phyloP scores from a whole-genome alignment of 2,797 vertebrate genomes.

The Mormyrops attenuatus region DNA sequence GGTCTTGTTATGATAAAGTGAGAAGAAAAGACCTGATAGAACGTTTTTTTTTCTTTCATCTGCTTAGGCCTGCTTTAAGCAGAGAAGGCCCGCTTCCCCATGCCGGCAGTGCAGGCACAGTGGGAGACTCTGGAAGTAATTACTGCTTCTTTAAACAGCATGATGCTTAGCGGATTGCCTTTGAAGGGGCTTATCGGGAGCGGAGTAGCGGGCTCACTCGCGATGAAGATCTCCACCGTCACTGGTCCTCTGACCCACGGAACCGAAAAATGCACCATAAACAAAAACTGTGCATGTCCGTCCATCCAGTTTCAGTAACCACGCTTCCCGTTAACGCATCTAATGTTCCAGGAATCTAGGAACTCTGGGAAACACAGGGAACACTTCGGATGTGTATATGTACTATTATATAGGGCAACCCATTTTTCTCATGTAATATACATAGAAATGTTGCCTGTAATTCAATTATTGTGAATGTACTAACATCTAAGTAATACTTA shows the following conservation, averaged over 20 bases:
- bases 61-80: constrained; percentile 48
- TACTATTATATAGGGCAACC: not conserved
- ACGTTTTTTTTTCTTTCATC: constrained; percentile 47
- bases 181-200: constrained; percentile 63
- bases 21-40: constrained; percentile 50
- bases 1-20: constrained; percentile 51
- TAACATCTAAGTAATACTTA: not conserved
- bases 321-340: not conserved
- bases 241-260: constrained; percentile 29
- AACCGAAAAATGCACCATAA: constrained; percentile 24
- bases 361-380: not conserved
- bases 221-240: constrained; percentile 35
- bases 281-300: not conserved
- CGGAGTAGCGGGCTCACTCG: constrained; percentile 42
- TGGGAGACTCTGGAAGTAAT: constrained; percentile 54
- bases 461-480: not conserved
- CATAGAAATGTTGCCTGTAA: not conserved
- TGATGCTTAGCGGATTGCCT: constrained; percentile 60
- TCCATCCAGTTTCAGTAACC: not conserved
- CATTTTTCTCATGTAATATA: not conserved
- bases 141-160: constrained; percentile 46
- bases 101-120: constrained; percentile 30
- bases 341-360: not conserved
- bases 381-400: not conserved
- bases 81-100: constrained; percentile 31